phyloP scores from a whole-genome alignment of 1,140 invertebrate species.

The Diachasmimorpha longicaudata region DNA sequence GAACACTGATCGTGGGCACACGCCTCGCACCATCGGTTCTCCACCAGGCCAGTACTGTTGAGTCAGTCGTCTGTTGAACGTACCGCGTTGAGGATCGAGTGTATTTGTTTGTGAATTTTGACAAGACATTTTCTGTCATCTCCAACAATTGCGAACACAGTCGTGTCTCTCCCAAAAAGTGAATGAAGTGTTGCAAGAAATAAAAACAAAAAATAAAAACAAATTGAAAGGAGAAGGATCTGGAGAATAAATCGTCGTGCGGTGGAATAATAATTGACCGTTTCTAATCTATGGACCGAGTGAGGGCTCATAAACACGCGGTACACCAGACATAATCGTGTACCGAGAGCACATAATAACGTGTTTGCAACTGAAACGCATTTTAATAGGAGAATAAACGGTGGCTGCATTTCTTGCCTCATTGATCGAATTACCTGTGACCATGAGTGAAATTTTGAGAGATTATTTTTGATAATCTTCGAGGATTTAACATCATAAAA shows the following conservation, averaged over 20 bases:
- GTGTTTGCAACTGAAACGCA: constrained; percentile 23
- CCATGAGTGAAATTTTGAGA: neutral
- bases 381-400: constrained; percentile 25
- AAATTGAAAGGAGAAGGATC: neutral
- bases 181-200: no score
- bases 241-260: neutral
- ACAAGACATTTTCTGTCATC: neutral
- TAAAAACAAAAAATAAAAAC: no score
- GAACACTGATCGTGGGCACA: constrained; percentile 54
- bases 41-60: constrained; percentile 15
- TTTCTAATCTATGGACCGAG: neutral
- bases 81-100: neutral
- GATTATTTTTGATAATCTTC: no score
- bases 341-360: neutral
- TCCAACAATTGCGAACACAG: no score
- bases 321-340: neutral
- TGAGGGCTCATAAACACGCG: neutral
- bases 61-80: constrained; percentile 37
- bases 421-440: neutral
- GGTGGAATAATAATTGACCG: neutral
- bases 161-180: no score
- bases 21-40: constrained; percentile 51
- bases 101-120: neutral
- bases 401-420: neutral
- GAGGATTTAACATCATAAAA: no score